Percentiles rank a stretch among this genome's conserved stretches.
These are phyloP conservation scores for Spizaetus ornatus DNA, from an alignment of 2,113 vertebrate genomes.

Conservation along the genomic window DNA sequence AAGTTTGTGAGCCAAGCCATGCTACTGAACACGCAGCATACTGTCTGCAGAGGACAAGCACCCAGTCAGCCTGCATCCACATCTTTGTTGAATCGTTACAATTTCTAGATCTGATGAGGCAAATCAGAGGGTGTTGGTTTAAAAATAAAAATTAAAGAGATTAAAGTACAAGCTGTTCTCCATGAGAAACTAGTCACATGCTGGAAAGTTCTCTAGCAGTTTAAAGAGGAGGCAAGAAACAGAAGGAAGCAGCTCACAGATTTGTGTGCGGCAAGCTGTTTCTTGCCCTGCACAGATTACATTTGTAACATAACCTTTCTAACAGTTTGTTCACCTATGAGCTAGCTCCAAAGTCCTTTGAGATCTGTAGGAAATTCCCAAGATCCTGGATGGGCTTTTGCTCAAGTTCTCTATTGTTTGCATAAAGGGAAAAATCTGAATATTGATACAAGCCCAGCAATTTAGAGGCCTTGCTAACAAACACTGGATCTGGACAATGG, in stretches of 20 bases:
- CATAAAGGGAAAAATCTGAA: background rate
- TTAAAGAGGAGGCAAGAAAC: background rate
- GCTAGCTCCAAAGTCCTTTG: background rate
- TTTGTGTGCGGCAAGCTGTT: background rate
- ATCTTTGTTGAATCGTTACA: background rate
- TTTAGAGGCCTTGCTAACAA: background rate
- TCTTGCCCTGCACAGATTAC: background rate
- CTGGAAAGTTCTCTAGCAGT: background rate
- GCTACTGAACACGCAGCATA: background rate
- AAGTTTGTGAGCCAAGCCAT: background rate
- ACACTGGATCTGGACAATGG: background rate
- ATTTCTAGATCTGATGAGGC: background rate
- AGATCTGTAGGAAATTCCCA: background rate
- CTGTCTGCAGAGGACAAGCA: background rate
- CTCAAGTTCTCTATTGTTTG: background rate
- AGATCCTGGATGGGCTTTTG: background rate
- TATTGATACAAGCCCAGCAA: background rate
- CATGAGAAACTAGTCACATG: background rate
- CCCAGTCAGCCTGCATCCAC: background rate
- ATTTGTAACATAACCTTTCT: background rate
- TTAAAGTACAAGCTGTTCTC: background rate
- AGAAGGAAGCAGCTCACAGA: background rate
- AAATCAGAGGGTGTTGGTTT: background rate
- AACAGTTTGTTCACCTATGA: background rate
- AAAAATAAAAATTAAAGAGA: background rate